These are phyloP conservation scores for Uromys caudimaculatus DNA, from an alignment of 2,797 vertebrate genomes.

Conservation along the genomic window DNA sequence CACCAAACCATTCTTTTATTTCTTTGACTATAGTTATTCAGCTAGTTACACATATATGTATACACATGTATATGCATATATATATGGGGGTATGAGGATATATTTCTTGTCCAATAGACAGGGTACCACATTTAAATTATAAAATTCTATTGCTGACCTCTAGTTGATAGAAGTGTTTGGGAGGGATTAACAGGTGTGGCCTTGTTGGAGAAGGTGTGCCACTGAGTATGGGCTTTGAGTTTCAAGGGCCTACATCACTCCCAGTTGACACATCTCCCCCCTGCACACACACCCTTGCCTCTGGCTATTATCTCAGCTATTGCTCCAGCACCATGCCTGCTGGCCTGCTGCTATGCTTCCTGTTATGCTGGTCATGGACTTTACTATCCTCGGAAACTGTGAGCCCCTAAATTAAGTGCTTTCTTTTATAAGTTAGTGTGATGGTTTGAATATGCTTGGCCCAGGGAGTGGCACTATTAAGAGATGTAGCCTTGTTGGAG, in stretches of 20 bases:
- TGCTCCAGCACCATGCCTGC: not conserved
- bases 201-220: not conserved
- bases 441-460: not conserved
- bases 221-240: not conserved
- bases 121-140: not conserved
- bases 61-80: not conserved
- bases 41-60: slow-evolving; percentile 20
- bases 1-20: slow-evolving; percentile 35
- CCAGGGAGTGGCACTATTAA: not conserved
- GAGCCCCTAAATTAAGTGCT: not conserved
- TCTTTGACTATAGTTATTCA: slow-evolving; percentile 29
- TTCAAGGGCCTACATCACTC: not conserved
- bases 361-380: not conserved
- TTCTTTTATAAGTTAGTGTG: not conserved
- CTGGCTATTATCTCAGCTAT: not conserved
- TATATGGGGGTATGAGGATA: too few relatives aligned
- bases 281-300: not conserved
- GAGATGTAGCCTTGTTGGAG: not conserved
- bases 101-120: not conserved
- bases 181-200: not conserved
- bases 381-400: not conserved
- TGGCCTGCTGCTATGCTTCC: not conserved
- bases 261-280: not conserved
- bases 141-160: not conserved
- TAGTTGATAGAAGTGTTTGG: not conserved